A percentile compares a stretch with the other conserved stretches of the same genome.
Conservation (phyloP, 2,888 invertebrate species). For the Helicoverpa assulta region DNA sequence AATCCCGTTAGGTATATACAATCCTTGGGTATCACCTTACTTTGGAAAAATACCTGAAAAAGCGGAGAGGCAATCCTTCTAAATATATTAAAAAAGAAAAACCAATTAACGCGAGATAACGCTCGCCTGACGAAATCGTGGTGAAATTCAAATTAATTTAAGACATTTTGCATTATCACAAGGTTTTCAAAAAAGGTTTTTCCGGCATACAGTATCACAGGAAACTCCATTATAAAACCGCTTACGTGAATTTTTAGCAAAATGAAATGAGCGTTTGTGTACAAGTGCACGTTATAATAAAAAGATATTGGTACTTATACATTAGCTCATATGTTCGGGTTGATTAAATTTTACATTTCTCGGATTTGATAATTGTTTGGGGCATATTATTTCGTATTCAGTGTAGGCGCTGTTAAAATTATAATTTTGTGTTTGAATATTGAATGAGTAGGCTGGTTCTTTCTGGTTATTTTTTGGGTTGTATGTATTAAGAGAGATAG, state of each 20-base stretch:
- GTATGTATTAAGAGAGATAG: too few relatives aligned
- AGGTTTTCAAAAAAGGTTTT: constrained; percentile 69
- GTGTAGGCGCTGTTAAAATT: constrained; percentile 11
- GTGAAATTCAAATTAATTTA: constrained; percentile 69
- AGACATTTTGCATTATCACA: constrained; percentile 69
- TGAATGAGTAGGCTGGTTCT: not conserved
- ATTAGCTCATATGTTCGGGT: constrained; percentile 56
- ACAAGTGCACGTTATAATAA: constrained; percentile 56
- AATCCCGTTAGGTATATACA: constrained; percentile 32
- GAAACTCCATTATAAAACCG: constrained; percentile 66
- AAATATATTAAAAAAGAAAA: constrained; percentile 38
- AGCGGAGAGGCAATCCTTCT: not conserved
- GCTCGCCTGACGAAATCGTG: constrained; percentile 61
- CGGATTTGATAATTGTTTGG: constrained; percentile 44
- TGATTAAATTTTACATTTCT: constrained; percentile 55
- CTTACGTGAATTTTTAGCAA: constrained; percentile 66
- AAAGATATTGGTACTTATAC: constrained; percentile 55
- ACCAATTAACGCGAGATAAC: constrained; percentile 59
- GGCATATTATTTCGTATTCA: constrained; percentile 28
- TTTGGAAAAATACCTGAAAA: constrained; percentile 23
- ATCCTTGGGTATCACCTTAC: constrained; percentile 20
- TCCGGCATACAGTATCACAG: constrained; percentile 68
- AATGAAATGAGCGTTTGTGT: constrained; percentile 63
- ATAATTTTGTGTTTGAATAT: constrained; percentile 2
- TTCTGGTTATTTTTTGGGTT: not conserved